Evolutionary conservation across 2,797 vertebrate species (phyloP), one percentile per base, ranked within the genome.

Genomic region (Synaphobranchus kaupii): DNA sequence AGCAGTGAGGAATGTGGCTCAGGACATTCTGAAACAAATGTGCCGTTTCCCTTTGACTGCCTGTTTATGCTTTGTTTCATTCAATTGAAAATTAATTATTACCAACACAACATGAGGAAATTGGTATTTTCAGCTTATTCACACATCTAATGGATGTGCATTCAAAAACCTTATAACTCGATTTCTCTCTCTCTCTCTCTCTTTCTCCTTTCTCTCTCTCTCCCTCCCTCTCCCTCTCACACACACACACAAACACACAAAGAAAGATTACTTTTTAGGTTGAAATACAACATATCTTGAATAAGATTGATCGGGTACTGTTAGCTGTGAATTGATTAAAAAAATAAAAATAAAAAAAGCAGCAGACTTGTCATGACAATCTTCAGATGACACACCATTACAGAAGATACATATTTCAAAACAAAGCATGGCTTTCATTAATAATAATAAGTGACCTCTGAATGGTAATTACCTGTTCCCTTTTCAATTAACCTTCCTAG

Each of bases 351-450:
- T 66, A 10, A 66, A 20, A 15, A 58, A 15, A 15, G 4, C 56
- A 80, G 56, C 90, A 87, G 87, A 83, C 22, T n/a, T 80, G 12
- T 15, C 31, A 50, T 39, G 58, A 31, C 12, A 52, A 17, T 47
- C 54, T 15, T 66, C 58, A 13, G 8, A 47, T n/a, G 31, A 13
- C 39, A 66, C 39, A 13, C 60, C 58, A n/a, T n/a, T 20, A 22
- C 63, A 17, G 20, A 63, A 84, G 13, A 31, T 47, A 17, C 47
- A 71, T 71, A 68, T 34, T 83, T 83, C 60, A 87, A 39, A 83
- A 31, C 80, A 47, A 78, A 86, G 34, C 20, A 3, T 20, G 54
- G 31, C 54, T 60, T 25, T 60, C 31, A 60, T 34, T 13, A 86
- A 44, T 22, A 63, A 66, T 44, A 82, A 50, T 0, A 17, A 28